A percentile compares a stretch with the other conserved stretches of the same genome.
Evolutionary conservation across 1,140 invertebrate genomes (phyloP).

Genomic region (Panulirus ornatus): DNA sequence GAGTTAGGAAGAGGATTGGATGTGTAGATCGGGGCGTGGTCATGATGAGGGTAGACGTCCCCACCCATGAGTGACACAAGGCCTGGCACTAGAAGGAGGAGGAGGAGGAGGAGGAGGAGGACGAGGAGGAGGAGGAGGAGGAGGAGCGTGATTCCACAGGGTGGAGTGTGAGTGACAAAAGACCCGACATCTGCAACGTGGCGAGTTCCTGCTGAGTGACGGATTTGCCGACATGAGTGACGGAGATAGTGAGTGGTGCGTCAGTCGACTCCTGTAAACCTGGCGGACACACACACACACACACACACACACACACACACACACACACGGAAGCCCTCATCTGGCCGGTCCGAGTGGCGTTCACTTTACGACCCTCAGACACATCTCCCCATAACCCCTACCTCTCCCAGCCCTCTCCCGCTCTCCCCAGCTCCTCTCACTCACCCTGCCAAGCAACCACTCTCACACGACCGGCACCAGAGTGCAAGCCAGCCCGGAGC

Average conservation of each 20-base stretch:
- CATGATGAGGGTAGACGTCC: background rate
- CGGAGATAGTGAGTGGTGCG: slow-evolving; percentile 8
- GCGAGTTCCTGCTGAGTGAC: too few species aligned
- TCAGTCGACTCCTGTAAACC: background rate
- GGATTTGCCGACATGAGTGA: background rate
- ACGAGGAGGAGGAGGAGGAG: too few species aligned
- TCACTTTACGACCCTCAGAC: slow-evolving; percentile 38
- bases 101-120: too few species aligned
- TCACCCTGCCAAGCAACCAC: background rate
- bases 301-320: too few species aligned
- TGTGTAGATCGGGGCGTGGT: too few species aligned
- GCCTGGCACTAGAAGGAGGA: too few species aligned
- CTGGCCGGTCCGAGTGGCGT: slow-evolving; percentile 28
- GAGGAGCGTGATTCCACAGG: too few species aligned
- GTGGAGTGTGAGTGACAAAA: too few species aligned
- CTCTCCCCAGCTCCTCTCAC: background rate
- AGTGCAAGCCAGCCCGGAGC: slow-evolving; percentile 3
- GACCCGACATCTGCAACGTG: too few species aligned
- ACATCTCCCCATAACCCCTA: background rate
- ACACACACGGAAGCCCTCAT: slow-evolving; percentile 44
- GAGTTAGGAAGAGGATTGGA: background rate
- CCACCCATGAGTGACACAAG: background rate
- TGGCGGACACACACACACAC: slow-evolving; percentile 34
- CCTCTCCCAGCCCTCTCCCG: background rate
- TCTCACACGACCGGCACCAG: background rate